Evolutionary conservation across 2,888 invertebrate genomes (phyloP).

Genomic region (Octonoba sinensis): DNA sequence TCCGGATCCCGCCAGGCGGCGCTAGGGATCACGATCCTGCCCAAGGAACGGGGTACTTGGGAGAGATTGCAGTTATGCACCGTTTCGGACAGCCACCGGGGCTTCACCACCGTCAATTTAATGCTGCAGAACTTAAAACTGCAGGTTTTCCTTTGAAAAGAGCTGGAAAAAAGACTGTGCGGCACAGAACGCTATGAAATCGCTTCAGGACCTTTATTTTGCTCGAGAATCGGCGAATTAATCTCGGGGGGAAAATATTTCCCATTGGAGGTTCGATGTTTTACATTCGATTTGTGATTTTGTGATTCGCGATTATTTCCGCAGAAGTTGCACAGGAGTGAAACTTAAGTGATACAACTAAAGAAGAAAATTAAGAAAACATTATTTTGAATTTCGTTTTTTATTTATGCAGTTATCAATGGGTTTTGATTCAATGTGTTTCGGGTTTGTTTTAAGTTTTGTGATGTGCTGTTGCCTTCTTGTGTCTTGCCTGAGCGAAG

Average conservation of each 20-base stretch:
- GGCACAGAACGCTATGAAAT: neutral
- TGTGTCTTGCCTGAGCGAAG: slow-evolving; percentile 2
- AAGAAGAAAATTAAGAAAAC: no score
- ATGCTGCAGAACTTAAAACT: no score
- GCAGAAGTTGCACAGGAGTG: neutral
- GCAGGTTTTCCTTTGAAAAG: no score
- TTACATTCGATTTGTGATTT: neutral
- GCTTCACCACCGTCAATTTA: no score
- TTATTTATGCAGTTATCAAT: slow-evolving; percentile 2
- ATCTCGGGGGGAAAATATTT: neutral
- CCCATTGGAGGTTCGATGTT: neutral
- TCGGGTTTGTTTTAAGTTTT: slow-evolving; percentile 14
- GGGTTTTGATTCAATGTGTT: slow-evolving; percentile 20
- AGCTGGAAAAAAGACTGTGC: neutral
- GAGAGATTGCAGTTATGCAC: slow-evolving; percentile 23
- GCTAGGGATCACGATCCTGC: slow-evolving; percentile 5
- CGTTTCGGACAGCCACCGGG: slow-evolving; percentile 3
- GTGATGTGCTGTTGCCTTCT: slow-evolving; percentile 15
- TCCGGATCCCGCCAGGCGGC: slow-evolving; percentile 16
- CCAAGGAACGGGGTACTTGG: neutral
- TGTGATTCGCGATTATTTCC: neutral
- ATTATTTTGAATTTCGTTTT: neutral
- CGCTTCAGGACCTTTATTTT: neutral
- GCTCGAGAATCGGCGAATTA: no score
- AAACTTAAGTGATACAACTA: no score